A percentile compares a stretch with the other conserved stretches of the same genome.
Evolutionary conservation across 1,140 invertebrate species (phyloP).

Genomic region (Lucilia sericata): DNA sequence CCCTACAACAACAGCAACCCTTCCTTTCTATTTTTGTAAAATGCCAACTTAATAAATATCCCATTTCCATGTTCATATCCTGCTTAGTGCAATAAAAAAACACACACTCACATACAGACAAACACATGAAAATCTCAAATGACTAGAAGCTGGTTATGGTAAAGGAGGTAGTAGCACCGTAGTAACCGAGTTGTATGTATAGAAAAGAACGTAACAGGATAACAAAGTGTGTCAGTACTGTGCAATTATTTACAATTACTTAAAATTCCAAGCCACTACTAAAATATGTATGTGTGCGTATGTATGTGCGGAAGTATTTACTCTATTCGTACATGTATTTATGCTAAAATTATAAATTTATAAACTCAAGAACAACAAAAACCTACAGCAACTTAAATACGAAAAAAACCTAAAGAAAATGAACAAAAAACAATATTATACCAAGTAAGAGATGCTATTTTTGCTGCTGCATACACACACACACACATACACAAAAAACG

Average conservation of each 20-base stretch:
- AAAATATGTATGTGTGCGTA: not conserved
- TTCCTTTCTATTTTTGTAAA: not conserved
- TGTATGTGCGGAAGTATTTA: not conserved
- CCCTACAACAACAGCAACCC: not conserved
- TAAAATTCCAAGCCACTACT: conserved; percentile 33
- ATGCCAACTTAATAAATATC: conserved; percentile 36
- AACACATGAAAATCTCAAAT: too few relatives aligned
- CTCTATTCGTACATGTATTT: too few relatives aligned
- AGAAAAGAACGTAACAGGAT: not conserved
- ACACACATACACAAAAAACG: too few relatives aligned
- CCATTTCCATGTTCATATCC: conserved; percentile 35
- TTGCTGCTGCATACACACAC: not conserved
- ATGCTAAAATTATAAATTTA: not conserved
- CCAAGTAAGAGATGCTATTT: too few relatives aligned
- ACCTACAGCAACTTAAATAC: not conserved
- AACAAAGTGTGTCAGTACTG: conserved; percentile 33
- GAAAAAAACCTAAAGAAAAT: not conserved
- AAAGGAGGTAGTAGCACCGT: too few relatives aligned
- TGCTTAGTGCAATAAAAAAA: not conserved
- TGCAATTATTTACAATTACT: conserved; percentile 42
- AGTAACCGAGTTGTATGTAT: too few relatives aligned
- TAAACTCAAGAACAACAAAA: not conserved
- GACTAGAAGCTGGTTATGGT: too few relatives aligned
- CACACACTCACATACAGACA: not conserved
- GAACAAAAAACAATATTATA: too few relatives aligned